Evolutionary conservation across 2,888 invertebrate genomes (phyloP), one percentile per base, ranked within the genome.

Genomic region (Lydus trimaculatus): DNA sequence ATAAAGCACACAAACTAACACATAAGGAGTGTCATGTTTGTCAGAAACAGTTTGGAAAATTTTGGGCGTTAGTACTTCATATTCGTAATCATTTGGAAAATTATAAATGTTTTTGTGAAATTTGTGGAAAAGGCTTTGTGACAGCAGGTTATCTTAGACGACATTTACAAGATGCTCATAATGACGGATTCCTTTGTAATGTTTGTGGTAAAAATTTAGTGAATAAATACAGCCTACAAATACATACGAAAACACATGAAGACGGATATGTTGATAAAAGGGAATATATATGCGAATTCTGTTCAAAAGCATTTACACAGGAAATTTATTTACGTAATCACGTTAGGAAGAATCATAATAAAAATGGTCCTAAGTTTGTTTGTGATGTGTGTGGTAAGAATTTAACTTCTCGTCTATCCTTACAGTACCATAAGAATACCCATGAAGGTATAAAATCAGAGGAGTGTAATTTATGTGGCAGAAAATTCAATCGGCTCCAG

Each of bases 71-170:
- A 64, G 88, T 87, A 56, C 85, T 88, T 0, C 89, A 89, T 73
- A 85, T 87, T 84, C 79, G 86, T 0, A 86, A 86, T 60, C 89
- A 89, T 69, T 86, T 86, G 25, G 88, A 88, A 0, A 87, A 87
- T 25, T 88, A 86, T 71, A 87, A 86, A 1, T 87, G 87, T 39
- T 81, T 87, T 0, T 90, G 90, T 65, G 75, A 79, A 59, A 48
- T 76, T 9, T 82, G 82, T 67, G 70, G 71, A 7, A 67, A 75
- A 23, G 33, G 43, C 17, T 43, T n/a, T 17, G 43, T 43, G 8
- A 17, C n/a, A 17, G 7, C 11, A 43, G 5, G n/a, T 8, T 7
- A 43, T n/a, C 17, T 43, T 4, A 17, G 2, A 43, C 43, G 6
- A n/a, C 43, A 43, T 17, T 17, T n/a, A 7, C 13, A 36, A 36